These are phyloP conservation scores for Kobus ellipsiprymnus DNA, from an alignment of 2,113 vertebrate genomes.

Conservation along the genomic window DNA sequence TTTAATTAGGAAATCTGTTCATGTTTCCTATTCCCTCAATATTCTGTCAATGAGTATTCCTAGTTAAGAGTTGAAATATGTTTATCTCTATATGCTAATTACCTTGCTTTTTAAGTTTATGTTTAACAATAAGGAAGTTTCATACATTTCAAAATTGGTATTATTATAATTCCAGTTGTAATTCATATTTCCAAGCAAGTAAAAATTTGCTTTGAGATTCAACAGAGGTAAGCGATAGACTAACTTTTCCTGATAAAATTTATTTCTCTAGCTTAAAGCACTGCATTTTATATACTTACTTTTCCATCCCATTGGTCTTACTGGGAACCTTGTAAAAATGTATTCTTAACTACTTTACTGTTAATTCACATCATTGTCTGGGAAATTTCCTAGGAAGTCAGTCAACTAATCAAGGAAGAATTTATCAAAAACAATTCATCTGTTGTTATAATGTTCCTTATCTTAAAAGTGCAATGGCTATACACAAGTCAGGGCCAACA, in stretches of 20 bases:
- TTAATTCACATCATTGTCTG: background rate
- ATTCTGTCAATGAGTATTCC: background rate
- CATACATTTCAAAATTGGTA: slow-evolving; percentile 5
- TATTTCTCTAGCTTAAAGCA: slow-evolving; percentile 16
- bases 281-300: background rate
- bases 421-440: background rate
- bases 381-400: background rate
- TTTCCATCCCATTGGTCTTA: background rate
- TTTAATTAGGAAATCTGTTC: slow-evolving; percentile 7
- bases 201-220: slow-evolving; percentile 14
- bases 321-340: background rate
- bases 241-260: slow-evolving; percentile 6
- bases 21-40: background rate
- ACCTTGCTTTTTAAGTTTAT: slow-evolving; percentile 10
- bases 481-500: background rate
- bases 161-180: slow-evolving; percentile 7
- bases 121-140: background rate
- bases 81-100: background rate
- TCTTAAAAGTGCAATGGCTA: background rate
- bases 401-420: background rate
- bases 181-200: slow-evolving; percentile 17
- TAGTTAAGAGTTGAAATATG: background rate
- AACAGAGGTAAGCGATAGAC: background rate
- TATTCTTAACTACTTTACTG: background rate
- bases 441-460: background rate